These are phyloP conservation scores for Himalopsyche japonica DNA, from an alignment of 2,888 invertebrate species.

Conservation along the genomic window DNA sequence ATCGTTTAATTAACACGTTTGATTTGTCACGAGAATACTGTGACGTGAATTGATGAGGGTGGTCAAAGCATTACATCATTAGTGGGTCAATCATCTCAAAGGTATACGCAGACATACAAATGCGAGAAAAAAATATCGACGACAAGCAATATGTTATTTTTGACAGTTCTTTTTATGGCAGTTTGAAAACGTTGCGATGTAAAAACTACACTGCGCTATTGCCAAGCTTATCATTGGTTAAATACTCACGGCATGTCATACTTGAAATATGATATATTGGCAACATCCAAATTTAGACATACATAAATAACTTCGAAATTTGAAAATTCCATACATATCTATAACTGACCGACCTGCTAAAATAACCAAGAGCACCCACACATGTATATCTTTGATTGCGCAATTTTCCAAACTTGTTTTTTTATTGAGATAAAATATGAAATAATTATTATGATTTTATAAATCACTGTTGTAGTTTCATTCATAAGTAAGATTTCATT, in stretches of 20 bases:
- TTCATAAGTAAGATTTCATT: too few relatives aligned
- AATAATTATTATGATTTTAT: too few relatives aligned
- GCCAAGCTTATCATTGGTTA: not conserved
- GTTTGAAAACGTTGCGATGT: not conserved
- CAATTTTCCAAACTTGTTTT: too few relatives aligned
- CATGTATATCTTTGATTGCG: too few relatives aligned
- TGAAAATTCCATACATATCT: too few relatives aligned
- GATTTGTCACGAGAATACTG: not conserved
- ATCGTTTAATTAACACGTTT: not conserved
- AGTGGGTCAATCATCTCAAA: not conserved
- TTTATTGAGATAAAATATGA: too few relatives aligned
- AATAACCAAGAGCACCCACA: too few relatives aligned
- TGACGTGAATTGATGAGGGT: not conserved
- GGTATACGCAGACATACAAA: not conserved
- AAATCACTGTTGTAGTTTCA: too few relatives aligned
- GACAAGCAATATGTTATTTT: not conserved
- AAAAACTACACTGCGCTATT: not conserved
- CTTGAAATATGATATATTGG: not conserved
- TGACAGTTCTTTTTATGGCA: not conserved
- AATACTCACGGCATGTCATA: not conserved
- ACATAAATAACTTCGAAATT: too few relatives aligned
- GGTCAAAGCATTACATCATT: not conserved
- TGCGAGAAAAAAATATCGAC: not conserved
- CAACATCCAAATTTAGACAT: too few relatives aligned
- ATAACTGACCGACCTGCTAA: too few relatives aligned